phyloP scores from a whole-genome alignment of 92 coral and sea anemone species.

The Galaxea fascicularis region DNA sequence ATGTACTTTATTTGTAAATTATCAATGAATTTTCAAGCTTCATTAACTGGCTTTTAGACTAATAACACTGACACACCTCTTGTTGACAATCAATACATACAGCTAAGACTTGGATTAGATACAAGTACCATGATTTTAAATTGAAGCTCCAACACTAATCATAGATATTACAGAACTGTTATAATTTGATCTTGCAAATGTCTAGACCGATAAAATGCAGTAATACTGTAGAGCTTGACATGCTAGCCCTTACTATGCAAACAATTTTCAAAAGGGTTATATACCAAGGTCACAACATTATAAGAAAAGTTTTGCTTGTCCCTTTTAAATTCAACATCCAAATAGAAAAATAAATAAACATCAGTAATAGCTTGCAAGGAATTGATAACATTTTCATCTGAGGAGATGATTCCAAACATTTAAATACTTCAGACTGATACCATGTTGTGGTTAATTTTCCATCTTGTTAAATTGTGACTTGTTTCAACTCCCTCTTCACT shows the following conservation, averaged over 20 bases:
- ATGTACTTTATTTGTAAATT: background rate
- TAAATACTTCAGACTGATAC: too few relatives aligned
- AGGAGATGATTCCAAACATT: too few relatives aligned
- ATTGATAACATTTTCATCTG: too few relatives aligned
- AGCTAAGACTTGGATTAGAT: background rate
- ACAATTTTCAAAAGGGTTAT: background rate
- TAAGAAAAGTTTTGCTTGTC: background rate
- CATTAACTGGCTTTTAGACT: background rate
- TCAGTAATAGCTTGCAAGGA: too few relatives aligned
- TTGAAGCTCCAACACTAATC: background rate
- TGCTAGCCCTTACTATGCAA: background rate
- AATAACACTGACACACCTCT: background rate
- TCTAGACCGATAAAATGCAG: background rate
- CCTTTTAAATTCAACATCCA: background rate
- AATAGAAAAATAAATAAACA: too few relatives aligned
- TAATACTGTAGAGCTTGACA: background rate
- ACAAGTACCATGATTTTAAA: background rate
- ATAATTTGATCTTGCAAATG: background rate
- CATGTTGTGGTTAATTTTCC: too few relatives aligned
- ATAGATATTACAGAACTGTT: background rate
- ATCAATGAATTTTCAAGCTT: background rate
- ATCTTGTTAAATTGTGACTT: too few relatives aligned
- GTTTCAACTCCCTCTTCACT: too few relatives aligned
- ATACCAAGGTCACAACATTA: background rate
- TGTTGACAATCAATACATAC: background rate